These are phyloP conservation scores for Tapirus indicus DNA, from an alignment of 2,797 vertebrate species.

Conservation along the genomic window DNA sequence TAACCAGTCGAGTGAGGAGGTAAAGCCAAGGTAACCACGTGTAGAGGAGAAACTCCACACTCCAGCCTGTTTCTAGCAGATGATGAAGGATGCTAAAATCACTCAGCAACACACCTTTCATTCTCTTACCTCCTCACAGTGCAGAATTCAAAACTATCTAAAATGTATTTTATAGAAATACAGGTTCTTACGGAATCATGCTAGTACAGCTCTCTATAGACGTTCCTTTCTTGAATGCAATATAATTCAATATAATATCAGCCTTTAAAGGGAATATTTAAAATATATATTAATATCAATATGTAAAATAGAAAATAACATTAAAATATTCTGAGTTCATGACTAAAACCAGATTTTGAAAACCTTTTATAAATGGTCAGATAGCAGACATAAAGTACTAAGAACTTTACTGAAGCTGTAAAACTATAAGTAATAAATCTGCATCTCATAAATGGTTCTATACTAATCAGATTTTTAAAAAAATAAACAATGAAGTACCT, in stretches of 20 bases:
- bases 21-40: not conserved
- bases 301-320: constrained; percentile 4
- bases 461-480: constrained; percentile 16
- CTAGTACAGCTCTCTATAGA: not conserved
- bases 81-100: not conserved
- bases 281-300: constrained; percentile 29
- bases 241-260: constrained; percentile 28
- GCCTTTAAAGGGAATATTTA: constrained; percentile 52
- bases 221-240: constrained; percentile 41
- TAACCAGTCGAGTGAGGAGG: not conserved
- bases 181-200: not conserved
- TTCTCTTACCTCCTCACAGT: constrained; percentile 8
- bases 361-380: constrained; percentile 55
- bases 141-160: constrained; percentile 35
- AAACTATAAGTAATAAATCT: constrained; percentile 56
- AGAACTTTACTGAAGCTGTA: constrained; percentile 29
- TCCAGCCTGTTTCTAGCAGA: constrained; percentile 6
- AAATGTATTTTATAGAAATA: constrained; percentile 16
- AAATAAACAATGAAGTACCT: not conserved
- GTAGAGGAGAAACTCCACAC: not conserved
- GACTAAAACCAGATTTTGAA: constrained; percentile 45
- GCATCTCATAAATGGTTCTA: constrained; percentile 48
- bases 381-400: constrained; percentile 50
- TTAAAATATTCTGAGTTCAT: constrained; percentile 52
- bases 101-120: not conserved